Base-by-base conservation (phyloP, 2,797 vertebrate genomes). In the Sebastes iracundus region DNA sequence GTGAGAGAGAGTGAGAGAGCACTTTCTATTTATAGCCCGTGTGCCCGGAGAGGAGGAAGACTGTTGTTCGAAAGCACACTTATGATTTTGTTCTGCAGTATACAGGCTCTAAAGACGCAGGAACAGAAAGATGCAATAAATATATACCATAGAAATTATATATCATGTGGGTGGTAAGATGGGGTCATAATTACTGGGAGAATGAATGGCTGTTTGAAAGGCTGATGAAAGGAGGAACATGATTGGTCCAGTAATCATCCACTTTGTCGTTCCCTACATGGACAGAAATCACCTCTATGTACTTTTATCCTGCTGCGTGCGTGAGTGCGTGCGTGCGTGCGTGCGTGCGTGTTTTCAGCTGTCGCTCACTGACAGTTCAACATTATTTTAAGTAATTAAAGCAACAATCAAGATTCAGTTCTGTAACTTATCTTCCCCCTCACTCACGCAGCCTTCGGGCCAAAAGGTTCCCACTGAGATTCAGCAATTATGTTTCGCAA, bases 21-120 rank as follows among this genome's bases (percentile, higher is more conserved):
- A 82, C 86, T 90, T 86, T 93, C 94, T 94, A 95, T 94, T 94
- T 94, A 88, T 94, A 95, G 90, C 82, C 80, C 2, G 52, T 79
- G 89, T 88, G 91, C 91, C 88, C 86, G 28, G 83, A 92, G 90
- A 91, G 87, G 87, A 92, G 85, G 85, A 90, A 82, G 85, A 85
- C 85, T 90, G 90, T 93, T 91, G 88, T 90, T 90, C 28, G 84
- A 91, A 91, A 93, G 90, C 90, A 86, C 87, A 80, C 86, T 83
- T 25, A 46, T 73, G 62, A 84, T 90, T 90, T 88, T 87, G 74
- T 84, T 87, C 88, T 82, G 86, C 85, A 78, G 82, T 62, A 69
- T 79, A 86, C 84, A 81, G 63, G 33, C 86, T 73, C 42, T 38
- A 4, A 87, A 65, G 58, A 77, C n/a, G 27, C 75, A 62, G 62